Base-by-base conservation (phyloP, 2,113 vertebrate genomes). In the Lates calcarifer region DNA sequence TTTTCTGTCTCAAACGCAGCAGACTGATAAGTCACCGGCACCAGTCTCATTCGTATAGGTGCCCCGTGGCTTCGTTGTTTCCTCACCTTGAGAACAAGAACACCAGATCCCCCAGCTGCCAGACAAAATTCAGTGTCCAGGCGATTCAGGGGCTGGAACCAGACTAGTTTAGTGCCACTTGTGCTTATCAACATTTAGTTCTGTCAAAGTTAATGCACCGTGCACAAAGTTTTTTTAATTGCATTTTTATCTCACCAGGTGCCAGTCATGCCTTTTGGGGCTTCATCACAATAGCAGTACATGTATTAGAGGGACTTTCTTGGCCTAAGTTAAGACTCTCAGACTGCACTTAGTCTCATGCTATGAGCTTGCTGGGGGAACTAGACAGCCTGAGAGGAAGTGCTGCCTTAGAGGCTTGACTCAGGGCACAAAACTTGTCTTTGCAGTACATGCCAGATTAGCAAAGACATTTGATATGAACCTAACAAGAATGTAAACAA, bases 1-100 rank as follows among this genome's bases (percentile, higher is more conserved):
- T 88, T 75, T 75, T 76, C 57, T 56, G 55, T 47, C 61, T 81
- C 31, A 63, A 35, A 77, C 77, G 75, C 70, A 79, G 75, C 70
- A 79, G 77, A 69, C 35, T 63, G 77, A 81, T 70, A 56, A 61
- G 56, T 73, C 62, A 70, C 33, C 26, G 20, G 45, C 64, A 82
- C 45, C 14, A 10, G 5, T 73, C 33, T 56, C 20, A 39, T 41
- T 60, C 37, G 9, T 60, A 67, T 13, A 28, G 28, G 51, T 60
- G 47, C 17, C 49, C 72, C 7, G 3, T 51, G 53, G 57, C 58
- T 64, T 0, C 0, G 74, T 8, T 31, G 2, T 56, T 62, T 66
- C 57, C 77, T 72, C 39, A 55, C 26, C 33, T 57, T 57, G 61
- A 69, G 58, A 77, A 43, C 33, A 61, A 61, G 58, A 49, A 31